A percentile compares a stretch with the other conserved stretches of the same genome.
Evolutionary conservation across 2,888 invertebrate species (phyloP).

Genomic region (Mechanitis mazaeus): DNA sequence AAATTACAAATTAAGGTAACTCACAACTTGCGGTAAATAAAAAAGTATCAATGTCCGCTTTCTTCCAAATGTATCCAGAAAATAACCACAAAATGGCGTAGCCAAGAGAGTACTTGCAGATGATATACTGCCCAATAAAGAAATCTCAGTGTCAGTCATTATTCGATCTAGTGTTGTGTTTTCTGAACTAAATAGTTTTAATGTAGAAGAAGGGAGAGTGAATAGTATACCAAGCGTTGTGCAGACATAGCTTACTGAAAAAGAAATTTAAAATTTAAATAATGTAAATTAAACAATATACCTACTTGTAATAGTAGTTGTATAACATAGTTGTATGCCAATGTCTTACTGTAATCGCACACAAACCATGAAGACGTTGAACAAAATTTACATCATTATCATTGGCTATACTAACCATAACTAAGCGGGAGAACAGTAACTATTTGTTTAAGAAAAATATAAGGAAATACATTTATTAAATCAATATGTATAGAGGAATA

Average conservation of each 20-base stretch:
- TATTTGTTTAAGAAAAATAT: too few species aligned
- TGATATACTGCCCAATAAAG: slow-evolving; percentile 43
- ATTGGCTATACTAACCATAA: too few species aligned
- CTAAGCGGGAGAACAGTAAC: too few species aligned
- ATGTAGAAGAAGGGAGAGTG: slow-evolving; percentile 56
- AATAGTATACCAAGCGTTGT: slow-evolving; percentile 46
- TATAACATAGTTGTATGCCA: too few species aligned
- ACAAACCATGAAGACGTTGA: too few species aligned
- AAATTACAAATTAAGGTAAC: not conserved
- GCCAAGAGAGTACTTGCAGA: slow-evolving; percentile 40
- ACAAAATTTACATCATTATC: too few species aligned
- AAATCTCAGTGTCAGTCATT: slow-evolving; percentile 41
- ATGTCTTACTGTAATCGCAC: too few species aligned
- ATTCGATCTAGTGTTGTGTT: slow-evolving; percentile 40
- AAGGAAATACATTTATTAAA: too few species aligned
- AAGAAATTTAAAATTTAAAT: not conserved
- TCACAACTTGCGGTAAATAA: not conserved
- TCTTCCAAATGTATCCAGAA: slow-evolving; percentile 44
- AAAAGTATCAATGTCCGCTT: slow-evolving; percentile 35
- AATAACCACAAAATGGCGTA: slow-evolving; percentile 39
- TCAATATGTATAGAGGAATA: too few species aligned
- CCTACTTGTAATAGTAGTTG: too few species aligned
- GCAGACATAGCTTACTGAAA: slow-evolving; percentile 50
- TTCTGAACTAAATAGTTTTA: slow-evolving; percentile 45
- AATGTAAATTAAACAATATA: too few species aligned